Base-by-base conservation (phyloP, 1,140 invertebrate genomes). In the Anastrepha obliqua region DNA sequence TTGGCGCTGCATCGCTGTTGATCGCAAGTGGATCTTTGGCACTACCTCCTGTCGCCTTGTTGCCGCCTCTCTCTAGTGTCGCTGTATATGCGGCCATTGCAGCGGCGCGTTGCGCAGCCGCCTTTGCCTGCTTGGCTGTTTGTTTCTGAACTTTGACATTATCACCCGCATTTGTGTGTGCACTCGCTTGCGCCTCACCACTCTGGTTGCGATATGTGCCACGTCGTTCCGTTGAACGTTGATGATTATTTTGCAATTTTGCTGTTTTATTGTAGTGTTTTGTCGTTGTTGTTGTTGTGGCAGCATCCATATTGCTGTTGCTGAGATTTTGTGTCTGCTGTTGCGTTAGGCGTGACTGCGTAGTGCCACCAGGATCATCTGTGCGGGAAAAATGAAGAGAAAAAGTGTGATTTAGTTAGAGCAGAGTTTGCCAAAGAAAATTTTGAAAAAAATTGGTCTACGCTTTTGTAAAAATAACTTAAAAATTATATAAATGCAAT, bases 271-370 rank as follows among this genome's bases (percentile, higher is more conserved):
- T 89, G 44, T 88, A 88, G 55, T 89, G 67, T 81, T 88, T 88
- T 90, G 91, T 60, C 85, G 85, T 85, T 87, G 88, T 88, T 42
- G 88, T 86, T 88, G 88, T 87, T 87, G 87, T 59, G 67, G 87
- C 91, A 91, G 90, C 91, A 91, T 92, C 91, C 91, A 92, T 92
- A 91, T 89, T 92, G 91, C 67, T 87, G 59, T 89, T 92, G 91
- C 59, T 88, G 58, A 47, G 70, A 87, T 88, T 85, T 58, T 70
- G 60, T 51, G 86, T 60, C n/a, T 86, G 44, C 29, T 86, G 87
- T 64, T 67, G 47, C 55, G 89, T 89, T 87, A 90, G 88, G 5
- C 90, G 90, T 90, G 87, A 87, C 89, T 91, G 89, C 89, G 88
- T 87, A 86, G 90, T 90, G 44, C 89, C 89, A 87, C 89, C 88